Conservation (phyloP, 2,888 invertebrate genomes). For the Microchrysa polita region DNA sequence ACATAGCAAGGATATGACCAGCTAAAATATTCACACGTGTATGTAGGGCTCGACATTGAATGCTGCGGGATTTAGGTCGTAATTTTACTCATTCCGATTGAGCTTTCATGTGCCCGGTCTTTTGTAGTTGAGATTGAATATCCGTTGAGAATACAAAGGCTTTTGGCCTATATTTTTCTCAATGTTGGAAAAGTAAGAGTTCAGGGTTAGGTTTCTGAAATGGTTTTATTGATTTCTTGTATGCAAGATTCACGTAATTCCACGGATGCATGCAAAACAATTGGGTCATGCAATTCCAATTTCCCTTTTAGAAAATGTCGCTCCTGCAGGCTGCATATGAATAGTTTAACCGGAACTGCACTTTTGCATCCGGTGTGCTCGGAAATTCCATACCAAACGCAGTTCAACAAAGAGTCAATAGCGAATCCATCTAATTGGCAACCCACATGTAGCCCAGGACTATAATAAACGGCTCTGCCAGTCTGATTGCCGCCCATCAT, state of each 20-base stretch:
- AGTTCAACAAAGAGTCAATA: not conserved
- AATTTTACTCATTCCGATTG: not conserved
- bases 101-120: not conserved
- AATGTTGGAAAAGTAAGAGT: too few species aligned
- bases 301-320: not conserved
- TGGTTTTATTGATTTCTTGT: too few species aligned
- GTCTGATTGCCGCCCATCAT: not conserved
- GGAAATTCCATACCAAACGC: not conserved
- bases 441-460: not conserved
- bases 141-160: too few species aligned
- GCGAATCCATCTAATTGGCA: not conserved
- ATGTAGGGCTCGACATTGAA: not conserved
- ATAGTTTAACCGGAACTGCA: not conserved
- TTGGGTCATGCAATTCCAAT: not conserved
- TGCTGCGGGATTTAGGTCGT: not conserved
- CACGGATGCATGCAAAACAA: not conserved
- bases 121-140: not conserved
- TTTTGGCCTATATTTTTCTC: too few species aligned
- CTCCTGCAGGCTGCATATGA: too few species aligned
- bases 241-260: too few species aligned
- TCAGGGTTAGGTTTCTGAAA: too few species aligned
- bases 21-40: not conserved
- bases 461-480: constrained; percentile 1
- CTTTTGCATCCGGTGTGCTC: not conserved
- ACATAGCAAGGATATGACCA: not conserved